phyloP scores from a whole-genome alignment of 1,140 invertebrate species.

The Antheraea mylitta region DNA sequence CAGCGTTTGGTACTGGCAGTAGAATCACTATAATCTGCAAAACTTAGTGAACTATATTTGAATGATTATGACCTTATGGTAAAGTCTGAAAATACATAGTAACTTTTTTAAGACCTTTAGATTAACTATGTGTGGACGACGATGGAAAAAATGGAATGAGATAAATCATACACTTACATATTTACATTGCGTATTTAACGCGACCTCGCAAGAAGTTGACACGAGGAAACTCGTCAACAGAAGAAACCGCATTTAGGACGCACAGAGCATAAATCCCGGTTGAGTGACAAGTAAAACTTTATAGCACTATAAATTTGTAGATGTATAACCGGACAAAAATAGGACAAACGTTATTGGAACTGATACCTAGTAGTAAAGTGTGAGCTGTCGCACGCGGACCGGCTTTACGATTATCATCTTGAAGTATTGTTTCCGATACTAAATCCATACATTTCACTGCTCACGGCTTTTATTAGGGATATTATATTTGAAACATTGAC shows the following conservation, averaged over 20 bases:
- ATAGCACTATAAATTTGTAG: conserved; percentile 71
- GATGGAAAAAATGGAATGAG: too few species aligned
- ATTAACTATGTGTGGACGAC: too few species aligned
- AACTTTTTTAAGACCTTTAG: too few species aligned
- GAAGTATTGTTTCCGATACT: conserved; percentile 11
- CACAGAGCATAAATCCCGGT: conserved; percentile 60
- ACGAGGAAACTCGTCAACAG: conserved; percentile 68
- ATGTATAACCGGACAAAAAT: conserved; percentile 65
- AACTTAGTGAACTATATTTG: too few species aligned
- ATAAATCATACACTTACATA: too few species aligned
- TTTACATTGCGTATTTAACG: too few species aligned
- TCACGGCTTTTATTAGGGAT: not conserved
- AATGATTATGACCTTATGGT: too few species aligned
- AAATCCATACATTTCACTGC: not conserved
- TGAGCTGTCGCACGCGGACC: conserved; percentile 60
- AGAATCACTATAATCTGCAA: too few species aligned
- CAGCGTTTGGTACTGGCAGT: too few species aligned
- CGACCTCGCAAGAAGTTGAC: conserved; percentile 47
- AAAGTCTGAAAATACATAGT: too few species aligned
- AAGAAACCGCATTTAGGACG: conserved; percentile 72
- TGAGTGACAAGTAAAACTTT: conserved; percentile 76
- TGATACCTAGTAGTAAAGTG: conserved; percentile 59
- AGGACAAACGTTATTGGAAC: conserved; percentile 51
- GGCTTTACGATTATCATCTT: conserved; percentile 28
- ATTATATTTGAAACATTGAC: not conserved